Conservation (phyloP, 2,888 invertebrate species). For the Acleris laterana region DNA sequence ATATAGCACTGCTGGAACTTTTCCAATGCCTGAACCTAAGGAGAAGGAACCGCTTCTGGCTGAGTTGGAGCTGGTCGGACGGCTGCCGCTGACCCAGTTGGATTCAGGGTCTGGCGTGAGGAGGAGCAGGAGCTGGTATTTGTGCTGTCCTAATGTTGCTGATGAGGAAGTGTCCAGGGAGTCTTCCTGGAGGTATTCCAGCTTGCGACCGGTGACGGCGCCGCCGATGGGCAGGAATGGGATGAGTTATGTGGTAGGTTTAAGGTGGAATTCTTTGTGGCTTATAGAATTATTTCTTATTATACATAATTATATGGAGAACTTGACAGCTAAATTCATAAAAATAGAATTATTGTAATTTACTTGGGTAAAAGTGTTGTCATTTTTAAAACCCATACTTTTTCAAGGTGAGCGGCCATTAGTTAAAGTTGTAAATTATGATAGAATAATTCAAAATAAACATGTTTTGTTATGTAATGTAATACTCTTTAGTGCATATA, state of each 20-base stretch:
- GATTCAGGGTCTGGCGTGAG: conserved; percentile 70
- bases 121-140: conserved; percentile 85
- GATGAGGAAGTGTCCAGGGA: conserved; percentile 73
- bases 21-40: conserved; percentile 78
- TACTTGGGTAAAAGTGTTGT: too few relatives aligned
- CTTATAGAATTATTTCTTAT: too few relatives aligned
- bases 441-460: too few relatives aligned
- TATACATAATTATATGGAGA: too few relatives aligned
- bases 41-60: conserved; percentile 75
- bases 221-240: conserved; percentile 68
- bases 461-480: too few relatives aligned
- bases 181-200: conserved; percentile 76
- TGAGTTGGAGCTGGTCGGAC: conserved; percentile 71
- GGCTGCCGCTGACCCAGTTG: conserved; percentile 69
- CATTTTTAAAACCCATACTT: too few relatives aligned
- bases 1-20: conserved; percentile 78
- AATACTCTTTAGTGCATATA: too few relatives aligned
- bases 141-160: conserved; percentile 81
- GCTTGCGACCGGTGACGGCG: conserved; percentile 71
- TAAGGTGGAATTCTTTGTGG: too few relatives aligned
- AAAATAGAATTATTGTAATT: too few relatives aligned
- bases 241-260: conserved; percentile 51
- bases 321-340: too few relatives aligned
- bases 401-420: too few relatives aligned
- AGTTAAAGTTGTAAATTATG: too few relatives aligned